Conservation (phyloP, 2,888 invertebrate species). For the Strigamia transsilvanica region DNA sequence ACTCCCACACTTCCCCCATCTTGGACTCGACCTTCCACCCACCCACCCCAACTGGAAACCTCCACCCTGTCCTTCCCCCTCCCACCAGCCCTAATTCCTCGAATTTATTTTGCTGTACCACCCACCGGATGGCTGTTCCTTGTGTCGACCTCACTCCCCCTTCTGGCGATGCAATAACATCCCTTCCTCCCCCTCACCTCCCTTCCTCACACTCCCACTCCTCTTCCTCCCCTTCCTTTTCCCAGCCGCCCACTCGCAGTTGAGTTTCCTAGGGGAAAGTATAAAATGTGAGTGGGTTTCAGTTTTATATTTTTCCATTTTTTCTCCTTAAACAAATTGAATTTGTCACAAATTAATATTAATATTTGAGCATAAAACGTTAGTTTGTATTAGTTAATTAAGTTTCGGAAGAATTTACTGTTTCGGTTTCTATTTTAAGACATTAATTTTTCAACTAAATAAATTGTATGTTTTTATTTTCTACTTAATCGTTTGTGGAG, state of each 20-base stretch:
- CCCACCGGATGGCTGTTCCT: conserved; percentile 49
- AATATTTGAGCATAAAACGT: too few species aligned
- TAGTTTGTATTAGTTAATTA: too few species aligned
- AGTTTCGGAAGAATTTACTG: too few species aligned
- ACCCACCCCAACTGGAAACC: conserved; percentile 46
- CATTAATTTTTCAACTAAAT: too few species aligned
- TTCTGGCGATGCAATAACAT: conserved; percentile 39
- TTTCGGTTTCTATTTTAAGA: too few species aligned
- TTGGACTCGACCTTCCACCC: conserved; percentile 37
- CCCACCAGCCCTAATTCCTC: conserved; percentile 50
- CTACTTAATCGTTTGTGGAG: neutral
- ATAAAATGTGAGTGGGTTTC: conserved; percentile 29
- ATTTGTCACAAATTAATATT: neutral
- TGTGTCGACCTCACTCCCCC: conserved; percentile 10
- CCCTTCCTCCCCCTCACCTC: conserved; percentile 23
- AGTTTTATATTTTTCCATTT: conserved; percentile 23
- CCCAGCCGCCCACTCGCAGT: conserved; percentile 50
- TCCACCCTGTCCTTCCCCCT: conserved; percentile 44
- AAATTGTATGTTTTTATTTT: too few species aligned
- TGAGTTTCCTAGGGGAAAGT: conserved; percentile 35
- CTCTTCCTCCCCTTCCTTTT: conserved; percentile 30
- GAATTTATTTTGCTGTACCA: conserved; percentile 45
- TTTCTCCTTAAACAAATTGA: neutral
- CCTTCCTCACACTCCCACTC: conserved; percentile 18
- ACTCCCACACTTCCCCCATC: conserved; percentile 33